phyloP scores from a whole-genome alignment of 2,113 vertebrate species.

The Leptobrachium ailaonicum region DNA sequence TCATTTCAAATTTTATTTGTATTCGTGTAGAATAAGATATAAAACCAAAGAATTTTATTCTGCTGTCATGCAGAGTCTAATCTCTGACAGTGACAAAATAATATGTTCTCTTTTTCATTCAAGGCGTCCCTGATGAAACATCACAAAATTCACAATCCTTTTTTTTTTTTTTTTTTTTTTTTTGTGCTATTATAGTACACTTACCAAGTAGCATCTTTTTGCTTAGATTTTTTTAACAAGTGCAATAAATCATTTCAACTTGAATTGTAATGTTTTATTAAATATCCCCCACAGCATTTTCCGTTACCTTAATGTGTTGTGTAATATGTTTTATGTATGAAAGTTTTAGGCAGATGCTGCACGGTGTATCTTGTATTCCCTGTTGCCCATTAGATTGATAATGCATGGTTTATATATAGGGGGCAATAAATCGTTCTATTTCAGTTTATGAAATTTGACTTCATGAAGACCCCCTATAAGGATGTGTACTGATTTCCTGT shows the following conservation, averaged over 20 bases:
- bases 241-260: not conserved
- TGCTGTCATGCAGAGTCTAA: constrained; percentile 56
- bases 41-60: constrained; percentile 63
- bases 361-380: too few relatives aligned
- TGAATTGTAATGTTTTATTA: not conserved
- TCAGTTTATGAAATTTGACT: too few relatives aligned
- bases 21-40: not conserved
- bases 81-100: constrained; percentile 67
- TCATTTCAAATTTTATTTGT: not conserved
- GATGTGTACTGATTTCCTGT: too few relatives aligned
- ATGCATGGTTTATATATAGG: too few relatives aligned
- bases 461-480: too few relatives aligned
- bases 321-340: too few relatives aligned
- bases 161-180: too few relatives aligned
- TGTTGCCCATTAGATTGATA: too few relatives aligned
- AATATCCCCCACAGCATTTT: not conserved
- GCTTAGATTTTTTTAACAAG: not conserved
- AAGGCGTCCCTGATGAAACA: constrained; percentile 63
- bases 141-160: constrained; percentile 45
- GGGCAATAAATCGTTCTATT: too few relatives aligned
- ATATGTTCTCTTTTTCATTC: constrained; percentile 67
- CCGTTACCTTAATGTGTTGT: not conserved
- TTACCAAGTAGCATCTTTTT: not conserved
- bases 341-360: too few relatives aligned
- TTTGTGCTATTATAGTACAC: not conserved